Percentiles rank a stretch among this genome's conserved stretches.
Evolutionary conservation across 2,888 invertebrate genomes (phyloP).

Genomic region (Ischnura elegans): DNA sequence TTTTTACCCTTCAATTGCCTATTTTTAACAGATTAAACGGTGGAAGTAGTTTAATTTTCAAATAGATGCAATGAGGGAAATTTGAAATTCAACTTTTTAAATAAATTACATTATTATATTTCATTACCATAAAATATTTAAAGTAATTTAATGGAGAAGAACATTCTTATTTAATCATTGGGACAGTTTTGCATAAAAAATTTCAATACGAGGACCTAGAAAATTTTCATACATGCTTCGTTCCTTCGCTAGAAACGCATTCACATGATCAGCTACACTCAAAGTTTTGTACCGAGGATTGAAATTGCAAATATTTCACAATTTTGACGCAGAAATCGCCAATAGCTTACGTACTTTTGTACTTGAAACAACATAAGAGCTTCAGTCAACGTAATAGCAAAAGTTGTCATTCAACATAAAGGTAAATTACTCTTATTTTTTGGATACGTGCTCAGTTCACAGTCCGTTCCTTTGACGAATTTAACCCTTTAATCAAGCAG

Average conservation of each 20-base stretch:
- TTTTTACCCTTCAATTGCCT: too few species aligned
- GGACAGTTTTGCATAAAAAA: not conserved
- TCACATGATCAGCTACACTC: conserved; percentile 42
- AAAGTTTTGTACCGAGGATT: conserved; percentile 42
- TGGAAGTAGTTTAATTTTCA: not conserved
- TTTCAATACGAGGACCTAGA: not conserved
- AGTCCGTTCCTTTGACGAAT: conserved; percentile 69
- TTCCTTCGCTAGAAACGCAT: not conserved
- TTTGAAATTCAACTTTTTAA: not conserved
- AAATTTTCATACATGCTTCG: conserved; percentile 46
- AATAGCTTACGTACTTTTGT: conserved; percentile 56
- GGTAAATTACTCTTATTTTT: conserved; percentile 71
- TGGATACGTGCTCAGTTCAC: conserved; percentile 70
- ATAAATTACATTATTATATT: not conserved
- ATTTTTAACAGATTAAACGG: not conserved
- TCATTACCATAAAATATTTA: not conserved
- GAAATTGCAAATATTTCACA: conserved; percentile 48
- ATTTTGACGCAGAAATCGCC: conserved; percentile 38
- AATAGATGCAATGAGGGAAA: not conserved
- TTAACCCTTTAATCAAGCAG: conserved; percentile 69
- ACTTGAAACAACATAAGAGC: conserved; percentile 58
- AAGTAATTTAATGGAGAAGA: not conserved
- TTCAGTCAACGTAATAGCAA: conserved; percentile 52
- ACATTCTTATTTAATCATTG: not conserved
- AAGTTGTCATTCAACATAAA: conserved; percentile 71